phyloP scores from a whole-genome alignment of 2,113 vertebrate genomes.

The Lophochroa leadbeateri region DNA sequence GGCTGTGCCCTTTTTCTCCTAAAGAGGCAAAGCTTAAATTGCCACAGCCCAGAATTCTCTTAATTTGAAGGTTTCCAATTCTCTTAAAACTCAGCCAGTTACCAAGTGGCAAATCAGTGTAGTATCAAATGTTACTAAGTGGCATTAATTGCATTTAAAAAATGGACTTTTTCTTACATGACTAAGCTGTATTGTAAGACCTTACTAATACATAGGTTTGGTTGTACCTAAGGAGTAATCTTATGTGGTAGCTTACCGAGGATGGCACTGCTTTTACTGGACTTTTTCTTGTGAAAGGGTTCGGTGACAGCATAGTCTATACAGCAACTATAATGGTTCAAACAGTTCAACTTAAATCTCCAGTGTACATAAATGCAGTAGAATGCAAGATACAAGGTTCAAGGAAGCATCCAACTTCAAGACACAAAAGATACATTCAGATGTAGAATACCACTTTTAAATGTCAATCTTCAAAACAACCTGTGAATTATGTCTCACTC shows the following conservation, averaged over 20 bases:
- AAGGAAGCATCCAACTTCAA: neutral
- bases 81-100: neutral
- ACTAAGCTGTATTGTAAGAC: neutral
- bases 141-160: slow-evolving; percentile 1
- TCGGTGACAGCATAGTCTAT: neutral
- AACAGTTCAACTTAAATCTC: neutral
- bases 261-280: neutral
- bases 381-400: neutral
- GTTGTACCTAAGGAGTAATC: neutral
- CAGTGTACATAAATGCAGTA: neutral
- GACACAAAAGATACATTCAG: neutral
- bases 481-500: neutral
- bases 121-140: neutral
- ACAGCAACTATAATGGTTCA: neutral
- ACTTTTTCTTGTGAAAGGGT: neutral
- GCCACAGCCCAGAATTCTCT: neutral
- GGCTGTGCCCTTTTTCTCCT: neutral
- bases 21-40: neutral
- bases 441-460: neutral
- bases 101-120: neutral
- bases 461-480: neutral
- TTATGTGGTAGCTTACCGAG: neutral
- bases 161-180: neutral
- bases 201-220: neutral
- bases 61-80: neutral